Evolutionary conservation across 2,113 vertebrate species (phyloP).

Genomic region (Boulengeromyrus knoepffleri): DNA sequence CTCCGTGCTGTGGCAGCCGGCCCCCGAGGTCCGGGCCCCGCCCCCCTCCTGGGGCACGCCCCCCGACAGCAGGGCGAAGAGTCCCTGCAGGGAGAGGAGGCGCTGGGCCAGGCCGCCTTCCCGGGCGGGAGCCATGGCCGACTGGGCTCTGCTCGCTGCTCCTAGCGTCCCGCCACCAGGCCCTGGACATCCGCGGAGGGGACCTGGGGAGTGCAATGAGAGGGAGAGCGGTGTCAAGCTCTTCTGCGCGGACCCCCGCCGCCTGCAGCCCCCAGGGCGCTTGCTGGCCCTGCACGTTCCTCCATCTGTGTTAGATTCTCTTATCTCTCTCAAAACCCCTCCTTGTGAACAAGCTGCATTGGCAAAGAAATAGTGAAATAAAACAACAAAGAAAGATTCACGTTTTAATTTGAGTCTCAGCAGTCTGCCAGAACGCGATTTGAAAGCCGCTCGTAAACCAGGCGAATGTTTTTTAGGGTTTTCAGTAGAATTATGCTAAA

Average conservation of each 20-base stretch:
- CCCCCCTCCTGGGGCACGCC: neutral
- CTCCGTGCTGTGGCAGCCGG: slow-evolving; percentile 52
- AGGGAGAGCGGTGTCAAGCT: neutral
- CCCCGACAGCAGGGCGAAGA: slow-evolving; percentile 35
- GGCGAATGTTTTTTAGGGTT: neutral
- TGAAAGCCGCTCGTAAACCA: neutral
- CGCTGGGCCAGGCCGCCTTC: slow-evolving; percentile 36
- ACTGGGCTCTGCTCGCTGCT: slow-evolving; percentile 30
- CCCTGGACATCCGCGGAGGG: slow-evolving; percentile 47
- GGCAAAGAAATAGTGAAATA: neutral
- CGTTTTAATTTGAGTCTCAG: neutral
- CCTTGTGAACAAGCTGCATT: neutral
- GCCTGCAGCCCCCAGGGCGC: neutral
- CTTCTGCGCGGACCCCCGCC: neutral
- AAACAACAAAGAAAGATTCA: neutral
- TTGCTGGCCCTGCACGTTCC: neutral
- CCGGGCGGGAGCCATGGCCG: slow-evolving; percentile 51
- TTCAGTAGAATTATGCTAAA: neutral
- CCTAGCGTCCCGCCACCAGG: slow-evolving; percentile 40
- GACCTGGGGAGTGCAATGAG: slow-evolving; percentile 41
- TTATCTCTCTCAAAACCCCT: neutral
- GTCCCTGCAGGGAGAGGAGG: slow-evolving; percentile 51
- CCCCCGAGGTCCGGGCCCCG: slow-evolving; percentile 25
- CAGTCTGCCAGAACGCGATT: neutral
- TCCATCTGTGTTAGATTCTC: neutral